Evolutionary conservation across 2,888 invertebrate genomes (phyloP), one percentile per base, ranked within the genome.

Genomic region (Halictus ligatus): DNA sequence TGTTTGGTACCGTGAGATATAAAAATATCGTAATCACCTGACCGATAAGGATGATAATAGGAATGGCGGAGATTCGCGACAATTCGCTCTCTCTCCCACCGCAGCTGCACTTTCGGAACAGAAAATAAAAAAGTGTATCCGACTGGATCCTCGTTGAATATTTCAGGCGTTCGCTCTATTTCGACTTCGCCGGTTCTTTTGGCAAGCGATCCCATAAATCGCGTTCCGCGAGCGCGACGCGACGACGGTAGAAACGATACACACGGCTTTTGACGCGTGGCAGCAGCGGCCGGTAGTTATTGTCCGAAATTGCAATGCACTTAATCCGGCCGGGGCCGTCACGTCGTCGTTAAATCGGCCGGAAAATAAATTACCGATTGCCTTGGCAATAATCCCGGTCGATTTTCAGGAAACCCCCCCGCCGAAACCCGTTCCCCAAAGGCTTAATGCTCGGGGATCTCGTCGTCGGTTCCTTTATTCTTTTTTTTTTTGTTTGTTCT

Each of bases 341-440:
- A 72, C 78, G 83, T 87, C 73, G 76, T 58, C 78, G 75, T 85
- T 85, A 85, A 91, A 91, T 92, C 89, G 89, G 87, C 87, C 89
- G 89, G 90, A 91, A 92, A 92, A 91, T 89, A 92, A 92, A 92
- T 92, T 88, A 91, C 91, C 92, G 88, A 93, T 93, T 92, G 92
- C 90, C 91, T 93, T 93, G 93, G 92, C 92, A 92, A 73, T 88
- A 88, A 90, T 92, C 92, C 92, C 91, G 87, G 81, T 75, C 85
- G 85, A 89, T 81, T 89, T 80, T 87, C 83, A 67, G 58, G 81
- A 71, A 64, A 64, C 64, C 29, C 64, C 64, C 25, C 43, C 8
- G 21, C 54, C 54, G 54, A 54, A 54, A 54, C 54, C 21, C 54
- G 54, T 54, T 54, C 54, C 54, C 54, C 21, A 54, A 54, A 54